Percentiles rank a stretch among this genome's conserved stretches.
phyloP scores from a whole-genome alignment of 2,888 invertebrate genomes.

The Drosophila subquinaria region DNA sequence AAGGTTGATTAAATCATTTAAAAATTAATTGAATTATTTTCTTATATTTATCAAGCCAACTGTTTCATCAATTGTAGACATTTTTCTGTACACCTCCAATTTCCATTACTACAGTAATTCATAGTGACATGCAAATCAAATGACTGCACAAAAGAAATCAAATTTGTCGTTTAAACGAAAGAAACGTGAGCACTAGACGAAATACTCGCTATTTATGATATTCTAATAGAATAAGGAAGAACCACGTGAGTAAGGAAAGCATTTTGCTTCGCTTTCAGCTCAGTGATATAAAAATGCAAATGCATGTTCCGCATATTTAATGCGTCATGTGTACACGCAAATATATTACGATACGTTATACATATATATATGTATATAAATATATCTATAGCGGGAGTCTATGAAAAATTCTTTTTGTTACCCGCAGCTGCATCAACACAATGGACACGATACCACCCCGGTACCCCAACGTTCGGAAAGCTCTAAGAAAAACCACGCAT shows the following conservation, averaged over 20 bases:
- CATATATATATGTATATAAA: slow-evolving; percentile 22
- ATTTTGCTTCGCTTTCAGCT: slow-evolving; percentile 38
- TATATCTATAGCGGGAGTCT: slow-evolving; percentile 23
- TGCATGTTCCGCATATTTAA: slow-evolving; percentile 76
- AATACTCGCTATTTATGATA: slow-evolving; percentile 57
- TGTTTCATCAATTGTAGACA: background rate
- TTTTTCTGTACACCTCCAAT: slow-evolving; percentile 11
- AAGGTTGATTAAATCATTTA: too few species aligned
- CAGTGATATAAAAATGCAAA: slow-evolving; percentile 72
- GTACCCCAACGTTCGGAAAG: slow-evolving; percentile 20
- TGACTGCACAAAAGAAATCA: slow-evolving; percentile 50
- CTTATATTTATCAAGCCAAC: background rate
- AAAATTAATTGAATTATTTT: background rate
- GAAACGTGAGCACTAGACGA: slow-evolving; percentile 9
- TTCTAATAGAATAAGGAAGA: slow-evolving; percentile 43
- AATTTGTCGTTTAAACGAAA: slow-evolving; percentile 51
- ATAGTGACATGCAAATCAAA: slow-evolving; percentile 59
- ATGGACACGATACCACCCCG: slow-evolving; percentile 45
- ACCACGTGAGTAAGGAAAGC: slow-evolving; percentile 11
- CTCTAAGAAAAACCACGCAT: slow-evolving; percentile 71
- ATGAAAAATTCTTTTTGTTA: slow-evolving; percentile 66
- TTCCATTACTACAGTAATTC: slow-evolving; percentile 60
- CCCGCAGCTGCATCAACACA: slow-evolving; percentile 71
- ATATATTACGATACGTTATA: slow-evolving; percentile 29
- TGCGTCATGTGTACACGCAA: slow-evolving; percentile 55